Percentiles rank a stretch among this genome's conserved stretches.
Evolutionary conservation across 2,113 vertebrate species (phyloP).

Genomic region (Passer domesticus): DNA sequence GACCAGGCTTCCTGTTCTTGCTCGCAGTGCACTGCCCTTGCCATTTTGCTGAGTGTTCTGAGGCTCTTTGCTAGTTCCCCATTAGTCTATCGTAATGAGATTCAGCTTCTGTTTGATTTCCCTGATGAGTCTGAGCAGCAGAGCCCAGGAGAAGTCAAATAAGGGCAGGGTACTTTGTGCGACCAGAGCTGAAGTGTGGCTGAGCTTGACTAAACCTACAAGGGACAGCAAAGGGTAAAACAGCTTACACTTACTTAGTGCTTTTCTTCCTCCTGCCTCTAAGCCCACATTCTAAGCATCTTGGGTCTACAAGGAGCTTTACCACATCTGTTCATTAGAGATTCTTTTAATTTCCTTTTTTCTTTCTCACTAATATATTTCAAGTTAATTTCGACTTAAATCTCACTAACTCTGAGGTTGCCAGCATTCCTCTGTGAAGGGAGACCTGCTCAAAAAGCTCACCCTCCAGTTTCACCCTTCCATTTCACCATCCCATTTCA

Average conservation of each 20-base stretch:
- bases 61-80: conserved; percentile 5
- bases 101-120: conserved; percentile 39
- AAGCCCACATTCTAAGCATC: conserved; percentile 39
- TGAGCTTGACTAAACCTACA: neutral
- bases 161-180: conserved; percentile 19
- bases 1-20: neutral
- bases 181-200: neutral
- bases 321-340: neutral
- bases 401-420: neutral
- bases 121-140: neutral
- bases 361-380: neutral
- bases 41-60: neutral
- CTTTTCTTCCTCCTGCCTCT: neutral
- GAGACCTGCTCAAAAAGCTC: neutral
- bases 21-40: neutral
- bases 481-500: neutral
- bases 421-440: neutral
- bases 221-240: conserved; percentile 11
- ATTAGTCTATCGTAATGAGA: neutral
- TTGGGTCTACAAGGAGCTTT: conserved; percentile 32
- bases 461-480: neutral
- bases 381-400: neutral
- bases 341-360: conserved; percentile 43
- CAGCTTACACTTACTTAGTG: neutral
- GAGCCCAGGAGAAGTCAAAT: conserved; percentile 7